Evolutionary conservation across 2,888 invertebrate species (phyloP), one percentile per base, ranked within the genome.

Genomic region (Trissolcus brochymenae): DNA sequence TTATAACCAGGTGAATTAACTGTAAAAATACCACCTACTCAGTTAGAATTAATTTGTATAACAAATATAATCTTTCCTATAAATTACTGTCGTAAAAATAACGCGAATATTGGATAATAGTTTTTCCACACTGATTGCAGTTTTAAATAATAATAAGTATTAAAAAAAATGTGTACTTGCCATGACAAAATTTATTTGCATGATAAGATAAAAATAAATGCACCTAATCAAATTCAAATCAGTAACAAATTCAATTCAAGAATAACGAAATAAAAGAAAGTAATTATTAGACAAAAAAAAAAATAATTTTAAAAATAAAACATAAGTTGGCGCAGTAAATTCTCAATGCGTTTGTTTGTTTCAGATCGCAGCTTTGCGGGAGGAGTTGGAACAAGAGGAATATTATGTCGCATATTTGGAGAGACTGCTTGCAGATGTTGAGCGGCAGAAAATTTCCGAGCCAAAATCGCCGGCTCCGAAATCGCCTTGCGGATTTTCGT

Each of bases 371-470:
- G 92, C 94, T 84, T 91, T 97, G 68, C 93, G 93, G 88, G 95
- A 95, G 88, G 96, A 96, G 90, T 91, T 97, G 80, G 95, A 96
- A 87, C 96, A 96, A 89, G 96, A 97, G 90, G 95, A 95, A 87
- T 94, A 96, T 86, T 96, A 96, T 87, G 96, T 96, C 11, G 95
- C 96, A 87, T 96, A 96, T 90, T 91, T 97, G 85, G 96, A 96
- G 87, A 93, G 95, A 79, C 90, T 96, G 80, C 90, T 97, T 67
- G 94, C 94, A 71, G 96, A 96, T 90, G 96, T 96, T 9, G 96
- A 96, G 87, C 94, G 94, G 85, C 94, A 95, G 86, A 95, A 94
- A 41, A 85, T 84, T 87, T 89, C 85, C 88, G 90, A 89, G 88
- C 91, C 90, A 90, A 89, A 91, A 55, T 50, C 79, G 35, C 67